Conservation (phyloP, 2,888 invertebrate genomes). For the Scaptomyza polygonia region DNA sequence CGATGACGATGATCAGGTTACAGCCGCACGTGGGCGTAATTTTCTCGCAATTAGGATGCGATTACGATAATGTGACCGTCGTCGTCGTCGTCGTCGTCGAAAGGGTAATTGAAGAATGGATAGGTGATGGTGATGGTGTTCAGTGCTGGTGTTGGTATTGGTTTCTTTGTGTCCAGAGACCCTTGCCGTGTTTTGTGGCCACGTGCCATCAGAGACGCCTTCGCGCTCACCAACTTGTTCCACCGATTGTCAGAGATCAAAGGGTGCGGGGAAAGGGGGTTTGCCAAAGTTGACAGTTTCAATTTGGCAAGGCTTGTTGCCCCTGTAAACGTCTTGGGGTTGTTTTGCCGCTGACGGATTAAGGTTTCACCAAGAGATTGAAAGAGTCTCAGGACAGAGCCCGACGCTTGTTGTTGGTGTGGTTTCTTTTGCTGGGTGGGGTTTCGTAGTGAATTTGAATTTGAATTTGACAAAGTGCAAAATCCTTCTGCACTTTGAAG, state of each 20-base stretch:
- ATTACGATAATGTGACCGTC: constrained; percentile 81
- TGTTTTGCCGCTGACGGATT: constrained; percentile 68
- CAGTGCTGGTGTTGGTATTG: constrained; percentile 11
- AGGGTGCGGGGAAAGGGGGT: neutral
- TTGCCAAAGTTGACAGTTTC: constrained; percentile 56
- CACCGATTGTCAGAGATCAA: constrained; percentile 14
- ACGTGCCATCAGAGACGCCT: constrained; percentile 70
- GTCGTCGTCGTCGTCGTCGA: constrained; percentile 59
- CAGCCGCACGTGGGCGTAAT: constrained; percentile 84
- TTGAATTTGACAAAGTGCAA: constrained; percentile 78
- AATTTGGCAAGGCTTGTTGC: constrained; percentile 67
- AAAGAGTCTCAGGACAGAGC: constrained; percentile 42
- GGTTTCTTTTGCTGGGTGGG: constrained; percentile 13
- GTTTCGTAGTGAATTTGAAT: constrained; percentile 66
- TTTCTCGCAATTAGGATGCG: constrained; percentile 85
- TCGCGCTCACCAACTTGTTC: constrained; percentile 23
- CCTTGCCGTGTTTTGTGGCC: constrained; percentile 57
- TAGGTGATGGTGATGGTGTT: constrained; percentile 41
- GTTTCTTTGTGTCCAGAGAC: constrained; percentile 28
- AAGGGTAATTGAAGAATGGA: constrained; percentile 84
- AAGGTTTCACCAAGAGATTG: constrained; percentile 44
- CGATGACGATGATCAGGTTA: constrained; percentile 80
- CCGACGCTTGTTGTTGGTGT: constrained; percentile 14
- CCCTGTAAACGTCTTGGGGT: constrained; percentile 71
- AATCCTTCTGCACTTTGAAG: constrained; percentile 81